Evolutionary conservation across 1,140 invertebrate species (phyloP), one percentile per base, ranked within the genome.

Genomic region (Rhopalosiphum maidis): DNA sequence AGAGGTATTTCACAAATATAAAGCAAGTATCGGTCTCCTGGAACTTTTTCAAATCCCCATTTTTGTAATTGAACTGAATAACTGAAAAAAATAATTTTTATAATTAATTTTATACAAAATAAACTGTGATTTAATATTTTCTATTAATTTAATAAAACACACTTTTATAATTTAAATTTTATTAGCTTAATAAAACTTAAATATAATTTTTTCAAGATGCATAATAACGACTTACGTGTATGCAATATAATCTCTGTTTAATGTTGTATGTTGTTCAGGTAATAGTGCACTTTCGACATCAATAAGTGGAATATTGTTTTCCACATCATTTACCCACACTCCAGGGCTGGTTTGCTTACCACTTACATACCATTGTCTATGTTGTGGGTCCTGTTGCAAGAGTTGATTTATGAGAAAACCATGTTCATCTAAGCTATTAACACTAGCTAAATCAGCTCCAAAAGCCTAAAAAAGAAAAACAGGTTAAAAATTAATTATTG

Each of bases 1-100:
- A 97, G 95, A 94, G 96, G 96, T 30, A 98, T 97, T 96, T 99
- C 98, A 96, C 98, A 99, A 94, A 99, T 98, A 94, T 98, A 99
- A 46, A 98, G 96, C 94, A 97, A 96, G 83, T 96, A 95, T 94
- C 98, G 97, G 82, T 96, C 96, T 5, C 98, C 98, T 94, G 96
- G 96, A 4, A 98, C 97, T 94, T 97, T 97, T 94, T 97, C 96
- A 91, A 99, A 96, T 21, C 98, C 98, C 98, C 98, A 99, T 60
- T 97, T 96, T 94, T 97, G 97, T 46, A 97, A 95, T 48, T 96
- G 95, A 94, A 96, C 96, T 2, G 97, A 97, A 94, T 96, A 98
- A 43, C 96, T 97, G 95, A 97, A 88, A 51, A 51, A 18, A 51
- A 51, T 48, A 48, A 51, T 51, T 2, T 48, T 51, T 51, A 9